A percentile compares a stretch with the other conserved stretches of the same genome.
phyloP scores from a whole-genome alignment of 2,113 vertebrate genomes.

The Lates calcarifer region DNA sequence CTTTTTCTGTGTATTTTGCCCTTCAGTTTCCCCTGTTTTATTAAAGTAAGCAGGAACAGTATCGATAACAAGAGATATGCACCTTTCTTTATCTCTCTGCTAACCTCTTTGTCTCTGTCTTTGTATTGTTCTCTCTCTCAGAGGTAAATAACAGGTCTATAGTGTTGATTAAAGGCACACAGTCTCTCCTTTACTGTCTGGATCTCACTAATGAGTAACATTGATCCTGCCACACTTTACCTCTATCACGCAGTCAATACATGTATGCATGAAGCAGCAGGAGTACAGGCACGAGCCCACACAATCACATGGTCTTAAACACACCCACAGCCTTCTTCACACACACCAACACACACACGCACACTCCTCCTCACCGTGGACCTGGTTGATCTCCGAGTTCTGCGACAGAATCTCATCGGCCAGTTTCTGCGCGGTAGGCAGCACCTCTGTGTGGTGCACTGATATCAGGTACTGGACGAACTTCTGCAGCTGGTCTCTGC shows the following conservation, averaged over 20 bases:
- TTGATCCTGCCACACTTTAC: slow-evolving; percentile 75
- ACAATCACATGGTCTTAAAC: slow-evolving; percentile 2
- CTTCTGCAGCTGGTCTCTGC: slow-evolving; percentile 98
- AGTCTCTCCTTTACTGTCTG: slow-evolving; percentile 66
- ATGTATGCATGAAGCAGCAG: slow-evolving; percentile 16
- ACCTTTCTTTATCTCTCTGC: slow-evolving; percentile 34
- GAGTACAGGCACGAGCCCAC: slow-evolving; percentile 18
- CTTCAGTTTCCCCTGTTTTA: slow-evolving; percentile 21
- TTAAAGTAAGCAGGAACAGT: slow-evolving; percentile 28
- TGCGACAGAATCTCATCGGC: slow-evolving; percentile 99
- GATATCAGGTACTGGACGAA: slow-evolving; percentile 99
- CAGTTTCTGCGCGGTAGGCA: slow-evolving; percentile 98
- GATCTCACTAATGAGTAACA: slow-evolving; percentile 76
- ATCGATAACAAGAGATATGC: slow-evolving; percentile 50
- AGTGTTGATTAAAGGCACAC: slow-evolving; percentile 71
- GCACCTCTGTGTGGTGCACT: slow-evolving; percentile 98
- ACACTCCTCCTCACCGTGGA: slow-evolving; percentile 90
- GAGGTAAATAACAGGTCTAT: slow-evolving; percentile 73
- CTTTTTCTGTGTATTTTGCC: slow-evolving; percentile 3
- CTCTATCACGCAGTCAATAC: slow-evolving; percentile 68
- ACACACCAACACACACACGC: slow-evolving; percentile 25
- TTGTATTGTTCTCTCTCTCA: slow-evolving; percentile 34
- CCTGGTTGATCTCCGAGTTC: slow-evolving; percentile 99
- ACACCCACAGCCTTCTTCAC: background rate
- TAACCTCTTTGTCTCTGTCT: slow-evolving; percentile 45